Evolutionary conservation across 2,113 vertebrate genomes (phyloP).

Genomic region (Turnix velox): DNA sequence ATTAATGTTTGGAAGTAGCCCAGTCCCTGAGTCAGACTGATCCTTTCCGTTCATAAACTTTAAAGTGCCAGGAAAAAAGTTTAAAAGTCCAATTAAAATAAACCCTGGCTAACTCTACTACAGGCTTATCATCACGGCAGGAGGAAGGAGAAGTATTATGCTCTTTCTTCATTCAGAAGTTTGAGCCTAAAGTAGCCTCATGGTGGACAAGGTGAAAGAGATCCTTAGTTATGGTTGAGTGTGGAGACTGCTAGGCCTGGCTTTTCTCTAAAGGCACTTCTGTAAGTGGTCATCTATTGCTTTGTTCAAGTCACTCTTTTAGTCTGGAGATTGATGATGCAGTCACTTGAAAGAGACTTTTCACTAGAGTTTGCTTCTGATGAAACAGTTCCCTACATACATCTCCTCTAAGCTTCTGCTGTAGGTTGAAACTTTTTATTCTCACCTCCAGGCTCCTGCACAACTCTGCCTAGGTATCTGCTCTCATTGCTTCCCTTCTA

Average conservation of each 20-base stretch:
- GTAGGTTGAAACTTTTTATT: not conserved
- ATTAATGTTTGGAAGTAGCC: slow-evolving; percentile 47
- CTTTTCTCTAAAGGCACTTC: not conserved
- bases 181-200: not conserved
- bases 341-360: not conserved
- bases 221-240: not conserved
- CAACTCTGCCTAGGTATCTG: not conserved
- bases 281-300: not conserved
- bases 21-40: slow-evolving; percentile 57
- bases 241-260: not conserved
- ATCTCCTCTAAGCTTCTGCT: not conserved
- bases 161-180: not conserved
- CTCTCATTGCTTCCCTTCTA: not conserved
- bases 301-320: not conserved
- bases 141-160: not conserved
- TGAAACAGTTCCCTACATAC: not conserved
- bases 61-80: slow-evolving; percentile 54
- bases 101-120: not conserved
- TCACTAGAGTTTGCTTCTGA: not conserved
- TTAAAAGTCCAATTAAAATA: slow-evolving; percentile 45
- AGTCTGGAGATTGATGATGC: not conserved
- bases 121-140: not conserved
- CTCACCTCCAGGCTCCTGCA: not conserved
- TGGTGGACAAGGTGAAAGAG: not conserved
- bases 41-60: slow-evolving; percentile 58